Evolutionary conservation across 1,140 invertebrate species (phyloP).

Genomic region (Cecropterus lyciades): DNA sequence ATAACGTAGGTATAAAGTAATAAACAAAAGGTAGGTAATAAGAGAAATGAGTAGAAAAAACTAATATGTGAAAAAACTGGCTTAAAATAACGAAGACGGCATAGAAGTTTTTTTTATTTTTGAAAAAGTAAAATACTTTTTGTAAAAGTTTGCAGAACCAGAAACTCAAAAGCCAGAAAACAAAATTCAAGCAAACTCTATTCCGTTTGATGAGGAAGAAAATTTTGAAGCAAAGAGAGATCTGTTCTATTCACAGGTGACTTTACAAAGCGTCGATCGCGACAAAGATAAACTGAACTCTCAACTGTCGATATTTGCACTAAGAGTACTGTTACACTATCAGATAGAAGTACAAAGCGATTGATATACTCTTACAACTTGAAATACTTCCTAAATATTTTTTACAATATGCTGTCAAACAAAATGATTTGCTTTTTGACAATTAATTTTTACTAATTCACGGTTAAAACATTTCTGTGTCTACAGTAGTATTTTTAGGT

Average conservation of each 20-base stretch:
- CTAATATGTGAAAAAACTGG: too few species aligned
- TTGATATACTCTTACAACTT: too few species aligned
- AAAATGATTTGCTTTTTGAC: too few species aligned
- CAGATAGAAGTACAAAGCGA: background rate
- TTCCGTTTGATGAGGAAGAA: slow-evolving; percentile 3
- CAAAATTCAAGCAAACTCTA: background rate
- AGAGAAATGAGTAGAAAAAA: background rate
- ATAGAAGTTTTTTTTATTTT: too few species aligned
- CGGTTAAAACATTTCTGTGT: too few species aligned
- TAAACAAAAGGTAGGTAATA: slow-evolving; percentile 7
- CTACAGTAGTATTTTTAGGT: too few species aligned
- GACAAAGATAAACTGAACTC: slow-evolving; percentile 39
- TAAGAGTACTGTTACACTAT: background rate
- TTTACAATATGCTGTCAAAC: too few species aligned
- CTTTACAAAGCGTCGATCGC: slow-evolving; percentile 35
- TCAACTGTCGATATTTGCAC: slow-evolving; percentile 39
- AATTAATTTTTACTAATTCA: too few species aligned
- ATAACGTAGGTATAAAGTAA: slow-evolving; percentile 2
- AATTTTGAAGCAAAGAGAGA: slow-evolving; percentile 8
- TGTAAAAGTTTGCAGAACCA: too few species aligned
- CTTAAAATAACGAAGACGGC: too few species aligned
- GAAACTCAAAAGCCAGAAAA: background rate
- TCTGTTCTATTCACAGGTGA: slow-evolving; percentile 27
- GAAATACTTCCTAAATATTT: too few species aligned
- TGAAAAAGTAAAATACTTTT: too few species aligned